These are phyloP conservation scores for Drosophila obscura DNA, from an alignment of 1,140 invertebrate genomes.

Conservation along the genomic window DNA sequence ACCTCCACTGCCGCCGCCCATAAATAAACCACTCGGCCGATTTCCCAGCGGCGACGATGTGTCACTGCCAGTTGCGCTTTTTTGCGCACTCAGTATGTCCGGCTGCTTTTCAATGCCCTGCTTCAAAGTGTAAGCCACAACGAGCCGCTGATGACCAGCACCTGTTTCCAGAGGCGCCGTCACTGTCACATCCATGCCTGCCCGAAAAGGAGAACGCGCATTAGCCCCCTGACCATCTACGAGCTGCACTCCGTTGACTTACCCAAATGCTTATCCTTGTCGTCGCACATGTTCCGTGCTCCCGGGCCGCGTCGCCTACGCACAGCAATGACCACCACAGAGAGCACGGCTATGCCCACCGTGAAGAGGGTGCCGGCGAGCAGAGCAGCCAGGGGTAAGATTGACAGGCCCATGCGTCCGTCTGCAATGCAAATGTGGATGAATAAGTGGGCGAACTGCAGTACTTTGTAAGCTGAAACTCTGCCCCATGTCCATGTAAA, in stretches of 20 bases:
- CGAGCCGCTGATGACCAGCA: slow-evolving; percentile 86
- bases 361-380: slow-evolving; percentile 87
- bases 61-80: slow-evolving; percentile 81
- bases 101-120: slow-evolving; percentile 84
- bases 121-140: slow-evolving; percentile 86
- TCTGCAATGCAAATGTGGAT: slow-evolving; percentile 84
- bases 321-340: slow-evolving; percentile 86
- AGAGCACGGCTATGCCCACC: slow-evolving; percentile 86
- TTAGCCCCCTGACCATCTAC: slow-evolving; percentile 10
- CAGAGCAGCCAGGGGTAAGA: slow-evolving; percentile 86
- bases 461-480: too few relatives aligned
- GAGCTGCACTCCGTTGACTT: slow-evolving; percentile 46
- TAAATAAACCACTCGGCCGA: slow-evolving; percentile 81
- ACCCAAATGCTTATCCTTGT: slow-evolving; percentile 86
- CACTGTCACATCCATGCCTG: slow-evolving; percentile 84
- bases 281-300: slow-evolving; percentile 73
- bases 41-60: slow-evolving; percentile 82
- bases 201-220: slow-evolving; percentile 9
- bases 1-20: slow-evolving; percentile 33
- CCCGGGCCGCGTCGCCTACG: slow-evolving; percentile 83
- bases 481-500: too few relatives aligned
- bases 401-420: slow-evolving; percentile 85
- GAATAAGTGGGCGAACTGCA: background rate
- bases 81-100: slow-evolving; percentile 84
- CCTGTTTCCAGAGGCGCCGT: slow-evolving; percentile 85